Conservation (phyloP, 2,888 invertebrate genomes). For the Chironomus tentans region DNA sequence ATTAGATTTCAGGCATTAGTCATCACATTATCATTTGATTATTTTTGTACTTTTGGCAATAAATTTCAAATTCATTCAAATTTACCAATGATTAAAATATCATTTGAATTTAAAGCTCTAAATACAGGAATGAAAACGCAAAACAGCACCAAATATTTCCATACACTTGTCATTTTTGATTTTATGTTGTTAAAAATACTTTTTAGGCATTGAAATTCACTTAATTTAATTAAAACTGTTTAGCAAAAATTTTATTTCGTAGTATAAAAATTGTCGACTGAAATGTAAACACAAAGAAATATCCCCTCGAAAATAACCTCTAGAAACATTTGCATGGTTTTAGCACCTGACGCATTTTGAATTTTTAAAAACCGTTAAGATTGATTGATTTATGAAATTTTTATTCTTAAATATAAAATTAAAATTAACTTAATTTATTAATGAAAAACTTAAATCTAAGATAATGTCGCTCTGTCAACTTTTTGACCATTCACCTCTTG, state of each 20-base stretch:
- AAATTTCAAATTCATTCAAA: background rate
- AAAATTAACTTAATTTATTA: no score
- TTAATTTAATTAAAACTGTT: background rate
- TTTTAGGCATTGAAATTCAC: background rate
- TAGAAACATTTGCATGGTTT: background rate
- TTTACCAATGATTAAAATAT: constrained; percentile 17
- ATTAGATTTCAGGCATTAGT: background rate
- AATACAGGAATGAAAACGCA: background rate
- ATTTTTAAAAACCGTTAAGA: background rate
- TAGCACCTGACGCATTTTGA: background rate
- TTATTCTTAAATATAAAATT: no score
- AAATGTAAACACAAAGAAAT: background rate
- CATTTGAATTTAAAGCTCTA: background rate
- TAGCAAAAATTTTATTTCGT: background rate
- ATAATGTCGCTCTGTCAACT: background rate
- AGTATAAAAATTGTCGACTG: background rate
- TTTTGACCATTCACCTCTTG: constrained; percentile 29
- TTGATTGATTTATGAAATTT: background rate
- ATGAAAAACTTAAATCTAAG: no score
- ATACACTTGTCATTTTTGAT: background rate
- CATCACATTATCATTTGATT: no score
- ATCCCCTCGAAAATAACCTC: background rate
- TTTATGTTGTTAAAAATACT: background rate
- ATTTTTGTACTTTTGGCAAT: no score
- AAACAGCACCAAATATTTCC: background rate